Conservation (phyloP, 2,113 vertebrate species). For the Rynchops niger region DNA sequence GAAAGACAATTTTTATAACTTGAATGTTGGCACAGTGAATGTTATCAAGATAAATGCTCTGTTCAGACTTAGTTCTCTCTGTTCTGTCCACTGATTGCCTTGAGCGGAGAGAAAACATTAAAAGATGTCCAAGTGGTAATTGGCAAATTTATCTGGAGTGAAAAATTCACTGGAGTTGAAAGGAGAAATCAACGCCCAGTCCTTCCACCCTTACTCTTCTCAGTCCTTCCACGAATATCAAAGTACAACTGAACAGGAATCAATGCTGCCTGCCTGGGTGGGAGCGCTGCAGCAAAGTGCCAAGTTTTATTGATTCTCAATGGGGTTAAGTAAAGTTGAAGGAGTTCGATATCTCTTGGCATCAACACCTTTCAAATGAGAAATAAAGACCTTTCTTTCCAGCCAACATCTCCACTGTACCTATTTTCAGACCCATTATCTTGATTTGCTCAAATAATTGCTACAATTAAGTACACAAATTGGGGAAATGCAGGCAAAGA, state of each 20-base stretch:
- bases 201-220: neutral
- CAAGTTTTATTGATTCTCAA: neutral
- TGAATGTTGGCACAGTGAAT: neutral
- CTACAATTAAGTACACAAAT: neutral
- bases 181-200: neutral
- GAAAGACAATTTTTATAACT: conserved; percentile 16
- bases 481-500: neutral
- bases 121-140: neutral
- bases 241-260: neutral
- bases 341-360: neutral
- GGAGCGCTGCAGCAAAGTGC: neutral
- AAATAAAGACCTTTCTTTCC: neutral
- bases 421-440: neutral
- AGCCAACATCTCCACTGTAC: neutral
- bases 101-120: neutral
- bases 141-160: neutral
- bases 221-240: neutral
- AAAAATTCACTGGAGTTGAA: neutral
- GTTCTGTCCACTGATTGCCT: neutral
- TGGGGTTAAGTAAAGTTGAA: conserved; percentile 12
- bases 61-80: neutral
- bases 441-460: neutral
- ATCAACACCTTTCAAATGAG: neutral
- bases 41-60: conserved; percentile 12
- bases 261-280: neutral